These are phyloP conservation scores for Watsonalla cultraria DNA, from an alignment of 2,888 invertebrate species.

Conservation along the genomic window DNA sequence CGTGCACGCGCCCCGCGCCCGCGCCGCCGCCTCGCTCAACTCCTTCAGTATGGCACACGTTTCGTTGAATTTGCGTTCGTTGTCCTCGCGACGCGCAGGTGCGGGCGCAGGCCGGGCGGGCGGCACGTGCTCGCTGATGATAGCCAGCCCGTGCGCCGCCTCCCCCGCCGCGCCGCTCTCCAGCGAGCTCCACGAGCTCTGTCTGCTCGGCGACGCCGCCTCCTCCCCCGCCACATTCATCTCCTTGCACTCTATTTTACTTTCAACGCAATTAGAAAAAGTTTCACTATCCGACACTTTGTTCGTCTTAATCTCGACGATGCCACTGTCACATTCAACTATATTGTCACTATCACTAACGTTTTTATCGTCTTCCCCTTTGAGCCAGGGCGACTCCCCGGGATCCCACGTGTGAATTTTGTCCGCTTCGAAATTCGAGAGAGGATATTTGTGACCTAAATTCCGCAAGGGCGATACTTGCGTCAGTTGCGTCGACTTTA, in stretches of 20 bases:
- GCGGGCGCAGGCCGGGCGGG: constrained; percentile 21
- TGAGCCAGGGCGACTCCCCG: constrained; percentile 67
- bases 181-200: constrained; percentile 88
- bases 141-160: constrained; percentile 51
- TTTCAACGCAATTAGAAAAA: constrained; percentile 84
- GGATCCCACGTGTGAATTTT: constrained; percentile 84
- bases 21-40: constrained; percentile 66
- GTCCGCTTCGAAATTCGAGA: constrained; percentile 51
- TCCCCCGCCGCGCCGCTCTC: constrained; percentile 88
- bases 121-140: constrained; percentile 51
- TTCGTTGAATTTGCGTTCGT: constrained; percentile 69
- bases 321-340: constrained; percentile 75
- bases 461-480: constrained; percentile 48
- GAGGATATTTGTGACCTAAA: constrained; percentile 43
- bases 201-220: constrained; percentile 72
- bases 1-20: constrained; percentile 56
- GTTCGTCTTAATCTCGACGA: constrained; percentile 64
- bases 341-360: constrained; percentile 59
- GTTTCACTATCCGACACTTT: constrained; percentile 75
- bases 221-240: constrained; percentile 52
- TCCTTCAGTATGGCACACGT: constrained; percentile 81
- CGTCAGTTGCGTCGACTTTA: constrained; percentile 21
- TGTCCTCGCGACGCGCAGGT: constrained; percentile 43
- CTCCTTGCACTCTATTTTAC: constrained; percentile 79
- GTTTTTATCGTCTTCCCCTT: constrained; percentile 44